Evolutionary conservation across 2,888 invertebrate genomes (phyloP).

Genomic region (Galerucella calmariensis): DNA sequence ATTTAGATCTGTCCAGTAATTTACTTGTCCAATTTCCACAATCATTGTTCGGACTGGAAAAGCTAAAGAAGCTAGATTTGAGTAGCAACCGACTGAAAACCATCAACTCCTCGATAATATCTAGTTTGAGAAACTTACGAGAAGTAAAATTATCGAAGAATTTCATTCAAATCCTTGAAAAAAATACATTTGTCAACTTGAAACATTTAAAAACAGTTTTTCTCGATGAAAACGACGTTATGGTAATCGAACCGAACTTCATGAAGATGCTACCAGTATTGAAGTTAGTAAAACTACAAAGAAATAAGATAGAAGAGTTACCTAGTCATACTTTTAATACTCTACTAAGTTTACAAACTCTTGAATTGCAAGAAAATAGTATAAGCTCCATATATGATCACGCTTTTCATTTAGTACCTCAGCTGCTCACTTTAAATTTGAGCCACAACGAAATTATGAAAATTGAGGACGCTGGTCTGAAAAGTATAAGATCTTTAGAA

Average conservation of each 20-base stretch:
- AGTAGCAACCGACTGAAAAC: slow-evolving; percentile 81
- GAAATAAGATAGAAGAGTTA: slow-evolving; percentile 79
- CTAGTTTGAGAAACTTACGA: slow-evolving; percentile 75
- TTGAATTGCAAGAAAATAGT: slow-evolving; percentile 85
- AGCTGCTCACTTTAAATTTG: slow-evolving; percentile 83
- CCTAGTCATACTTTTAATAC: slow-evolving; percentile 82
- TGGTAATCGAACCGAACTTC: slow-evolving; percentile 78
- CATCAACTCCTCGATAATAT: slow-evolving; percentile 76
- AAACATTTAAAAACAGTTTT: slow-evolving; percentile 79
- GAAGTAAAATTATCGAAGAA: slow-evolving; percentile 82
- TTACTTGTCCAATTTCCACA: slow-evolving; percentile 77
- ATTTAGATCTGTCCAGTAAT: slow-evolving; percentile 83
- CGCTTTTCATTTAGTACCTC: slow-evolving; percentile 82
- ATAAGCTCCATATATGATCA: slow-evolving; percentile 77
- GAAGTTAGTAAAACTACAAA: slow-evolving; percentile 70
- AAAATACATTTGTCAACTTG: slow-evolving; percentile 78
- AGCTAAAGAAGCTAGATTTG: slow-evolving; percentile 79
- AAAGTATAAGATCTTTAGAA: slow-evolving; percentile 81
- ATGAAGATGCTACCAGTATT: slow-evolving; percentile 77
- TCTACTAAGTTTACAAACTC: slow-evolving; percentile 76
- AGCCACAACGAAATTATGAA: slow-evolving; percentile 82
- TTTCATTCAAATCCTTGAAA: slow-evolving; percentile 75
- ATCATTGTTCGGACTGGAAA: slow-evolving; percentile 75
- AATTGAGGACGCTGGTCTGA: slow-evolving; percentile 80
- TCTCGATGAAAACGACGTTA: slow-evolving; percentile 84